Conservation (phyloP, 2,797 vertebrate genomes). For the Schizopygopsis malacanthus region DNA sequence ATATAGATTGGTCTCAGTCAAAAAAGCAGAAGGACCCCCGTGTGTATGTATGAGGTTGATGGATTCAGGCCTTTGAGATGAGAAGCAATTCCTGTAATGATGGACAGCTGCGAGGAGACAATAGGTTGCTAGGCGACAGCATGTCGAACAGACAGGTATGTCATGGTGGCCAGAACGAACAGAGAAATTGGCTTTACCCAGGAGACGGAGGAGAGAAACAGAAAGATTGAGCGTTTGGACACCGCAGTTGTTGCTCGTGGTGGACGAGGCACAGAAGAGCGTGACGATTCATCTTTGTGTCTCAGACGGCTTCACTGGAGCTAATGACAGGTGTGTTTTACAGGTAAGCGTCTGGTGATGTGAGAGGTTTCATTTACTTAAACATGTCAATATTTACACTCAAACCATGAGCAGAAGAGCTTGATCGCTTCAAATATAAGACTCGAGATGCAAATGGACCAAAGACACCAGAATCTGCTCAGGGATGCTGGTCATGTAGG, state of each 20-base stretch:
- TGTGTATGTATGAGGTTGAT: constrained; percentile 44
- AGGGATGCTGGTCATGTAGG: background rate
- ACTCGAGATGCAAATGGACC: background rate
- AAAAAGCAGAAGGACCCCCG: constrained; percentile 36
- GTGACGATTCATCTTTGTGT: constrained; percentile 6
- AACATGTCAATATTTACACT: background rate
- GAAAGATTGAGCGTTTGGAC: constrained; percentile 22
- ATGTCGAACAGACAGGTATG: constrained; percentile 65
- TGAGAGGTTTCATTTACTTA: background rate
- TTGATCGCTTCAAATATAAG: background rate
- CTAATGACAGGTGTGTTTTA: constrained; percentile 16
- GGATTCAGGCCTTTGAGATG: constrained; percentile 48
- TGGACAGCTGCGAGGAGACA: constrained; percentile 63
- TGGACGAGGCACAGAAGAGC: background rate
- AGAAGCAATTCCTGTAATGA: constrained; percentile 56
- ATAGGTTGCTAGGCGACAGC: constrained; percentile 69
- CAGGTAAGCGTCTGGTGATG: background rate
- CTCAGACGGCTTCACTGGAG: background rate
- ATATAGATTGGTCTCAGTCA: constrained; percentile 25
- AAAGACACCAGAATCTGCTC: background rate
- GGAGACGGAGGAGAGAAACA: constrained; percentile 39
- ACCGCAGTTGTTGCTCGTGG: background rate
- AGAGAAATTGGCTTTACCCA: constrained; percentile 32
- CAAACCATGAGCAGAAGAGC: background rate
- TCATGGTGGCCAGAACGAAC: constrained; percentile 47